Base-by-base conservation (phyloP, 2,888 invertebrate species). In the Spisula subtruncata region DNA sequence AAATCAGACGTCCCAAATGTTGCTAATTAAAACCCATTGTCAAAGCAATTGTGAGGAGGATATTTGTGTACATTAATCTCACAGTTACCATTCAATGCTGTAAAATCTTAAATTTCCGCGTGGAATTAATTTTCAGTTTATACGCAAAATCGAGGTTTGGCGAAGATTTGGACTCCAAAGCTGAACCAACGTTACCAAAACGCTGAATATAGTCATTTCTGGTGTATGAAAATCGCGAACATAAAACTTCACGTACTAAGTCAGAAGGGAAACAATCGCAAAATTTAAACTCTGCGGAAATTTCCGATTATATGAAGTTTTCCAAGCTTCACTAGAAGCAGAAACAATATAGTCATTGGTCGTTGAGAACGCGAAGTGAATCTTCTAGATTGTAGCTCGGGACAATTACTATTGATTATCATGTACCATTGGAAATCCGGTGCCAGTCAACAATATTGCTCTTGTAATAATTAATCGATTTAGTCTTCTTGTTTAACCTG, bases 391-490 rank as follows among this genome's bases (percentile, higher is more conserved):
- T 87, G 88, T 88, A 81, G 83, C 86, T 84, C 79, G 83, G 89
- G 89, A 92, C 92, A 90, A 88, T 91, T 88, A 90, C 54, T 92
- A 92, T 92, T 89, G 92, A 92, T 92, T 87, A 87, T 85, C 81
- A 81, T 81, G 86, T 84, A 81, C 87, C 71, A 86, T 79, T 88
- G 89, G 88, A 90, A 89, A 90, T 91, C 92, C 92, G 87, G 87
- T 81, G 88, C 86, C 89, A 90, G 89, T 89, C 92, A 87, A 91
- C 91, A 90, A 85, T 86, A 90, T 88, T 32, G 82, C 89, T 92
- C 86, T 88, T 89, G 89, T 89, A 75, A 84, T 84, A 92, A 92
- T 91, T 92, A 92, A 92, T 92, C 92, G 92, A 92, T 92, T 90
- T 87, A 83, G 90, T 87, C 86, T 56, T 80, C 86, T 91, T 84